Percentiles rank a stretch among this genome's conserved stretches.
These are phyloP conservation scores for Mormyrus hasselquistii DNA, from an alignment of 2,797 vertebrate genomes.

Conservation along the genomic window DNA sequence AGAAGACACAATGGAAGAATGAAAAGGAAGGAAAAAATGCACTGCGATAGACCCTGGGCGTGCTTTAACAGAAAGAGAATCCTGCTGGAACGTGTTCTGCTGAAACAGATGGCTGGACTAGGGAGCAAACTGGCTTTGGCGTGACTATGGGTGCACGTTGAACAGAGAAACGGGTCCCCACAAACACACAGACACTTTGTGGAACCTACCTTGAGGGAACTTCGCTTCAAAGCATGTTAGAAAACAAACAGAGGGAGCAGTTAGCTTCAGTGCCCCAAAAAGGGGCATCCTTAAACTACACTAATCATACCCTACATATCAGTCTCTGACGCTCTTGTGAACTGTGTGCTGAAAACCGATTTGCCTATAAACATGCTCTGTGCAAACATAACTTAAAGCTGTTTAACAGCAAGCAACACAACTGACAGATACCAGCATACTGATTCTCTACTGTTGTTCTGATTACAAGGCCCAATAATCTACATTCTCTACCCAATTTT, in stretches of 20 bases:
- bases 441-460: background rate
- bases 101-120: slow-evolving; percentile 20
- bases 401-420: background rate
- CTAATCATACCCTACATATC: background rate
- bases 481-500: background rate
- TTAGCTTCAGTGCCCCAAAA: slow-evolving; percentile 17
- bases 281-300: background rate
- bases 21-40: background rate
- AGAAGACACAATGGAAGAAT: background rate
- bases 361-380: background rate
- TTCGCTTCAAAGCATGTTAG: slow-evolving; percentile 68
- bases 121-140: slow-evolving; percentile 15
- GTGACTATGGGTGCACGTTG: slow-evolving; percentile 26
- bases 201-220: slow-evolving; percentile 71
- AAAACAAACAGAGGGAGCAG: slow-evolving; percentile 44
- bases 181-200: slow-evolving; percentile 47
- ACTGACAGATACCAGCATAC: background rate
- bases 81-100: slow-evolving; percentile 11
- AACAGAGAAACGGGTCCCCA: slow-evolving; percentile 42
- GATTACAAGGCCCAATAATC: background rate
- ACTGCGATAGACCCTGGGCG: background rate
- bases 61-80: background rate
- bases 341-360: background rate
- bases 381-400: background rate
- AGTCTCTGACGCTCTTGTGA: background rate